Conservation (phyloP, 2,797 vertebrate genomes). For the Sarcoramphus papa region DNA sequence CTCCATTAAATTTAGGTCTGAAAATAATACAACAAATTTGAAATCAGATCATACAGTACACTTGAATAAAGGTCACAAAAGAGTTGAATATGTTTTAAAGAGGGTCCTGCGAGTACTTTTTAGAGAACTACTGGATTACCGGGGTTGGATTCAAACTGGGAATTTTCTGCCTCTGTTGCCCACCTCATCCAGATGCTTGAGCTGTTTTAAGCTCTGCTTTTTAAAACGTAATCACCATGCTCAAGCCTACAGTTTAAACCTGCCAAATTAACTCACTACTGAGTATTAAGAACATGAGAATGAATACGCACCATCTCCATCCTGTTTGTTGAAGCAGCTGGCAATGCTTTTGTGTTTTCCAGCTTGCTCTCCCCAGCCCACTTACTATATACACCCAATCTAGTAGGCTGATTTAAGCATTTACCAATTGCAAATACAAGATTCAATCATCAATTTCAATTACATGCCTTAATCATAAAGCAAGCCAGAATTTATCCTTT, state of each 20-base stretch:
- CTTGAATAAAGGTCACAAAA: neutral
- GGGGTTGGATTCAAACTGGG: neutral
- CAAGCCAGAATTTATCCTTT: constrained; percentile 15
- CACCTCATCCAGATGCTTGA: neutral
- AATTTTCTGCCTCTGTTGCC: neutral
- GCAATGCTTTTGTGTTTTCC: neutral
- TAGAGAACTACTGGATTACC: neutral
- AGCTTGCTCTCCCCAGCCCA: neutral
- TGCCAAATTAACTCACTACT: neutral
- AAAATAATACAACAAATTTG: neutral
- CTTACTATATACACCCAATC: neutral
- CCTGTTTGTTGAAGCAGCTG: neutral
- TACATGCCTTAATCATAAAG: neutral
- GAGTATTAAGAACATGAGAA: neutral
- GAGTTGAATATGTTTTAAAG: neutral
- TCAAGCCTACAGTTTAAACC: neutral
- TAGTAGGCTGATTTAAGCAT: neutral
- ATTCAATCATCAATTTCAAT: constrained; percentile 46
- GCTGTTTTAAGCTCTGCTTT: neutral
- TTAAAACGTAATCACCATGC: neutral
- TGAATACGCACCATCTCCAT: constrained; percentile 9
- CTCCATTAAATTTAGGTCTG: neutral
- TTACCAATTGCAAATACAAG: constrained; percentile 18
- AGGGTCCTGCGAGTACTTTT: neutral
- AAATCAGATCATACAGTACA: neutral